A percentile compares a stretch with the other conserved stretches of the same genome.
phyloP scores from a whole-genome alignment of 2,888 invertebrate species.

The Malachius bipustulatus region DNA sequence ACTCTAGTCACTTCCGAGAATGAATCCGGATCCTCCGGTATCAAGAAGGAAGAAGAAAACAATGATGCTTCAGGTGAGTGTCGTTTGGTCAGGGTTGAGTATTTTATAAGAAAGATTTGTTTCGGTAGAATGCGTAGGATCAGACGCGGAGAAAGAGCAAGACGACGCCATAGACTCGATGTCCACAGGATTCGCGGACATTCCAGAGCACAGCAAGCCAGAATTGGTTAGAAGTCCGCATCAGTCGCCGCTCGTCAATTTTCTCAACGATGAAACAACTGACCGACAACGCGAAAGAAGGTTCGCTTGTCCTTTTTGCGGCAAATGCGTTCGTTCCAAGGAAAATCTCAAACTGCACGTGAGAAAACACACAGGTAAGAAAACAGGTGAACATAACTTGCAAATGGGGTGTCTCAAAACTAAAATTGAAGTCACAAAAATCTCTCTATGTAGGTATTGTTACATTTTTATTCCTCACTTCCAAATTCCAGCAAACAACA shows the following conservation, averaged over 20 bases:
- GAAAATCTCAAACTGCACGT: constrained; percentile 81
- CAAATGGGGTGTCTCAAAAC: too few relatives aligned
- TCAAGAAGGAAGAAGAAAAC: constrained; percentile 22
- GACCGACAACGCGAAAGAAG: constrained; percentile 59
- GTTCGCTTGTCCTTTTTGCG: constrained; percentile 81
- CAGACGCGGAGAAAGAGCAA: constrained; percentile 40
- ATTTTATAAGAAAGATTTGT: constrained; percentile 5
- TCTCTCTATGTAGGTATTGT: too few relatives aligned
- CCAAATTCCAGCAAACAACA: too few relatives aligned
- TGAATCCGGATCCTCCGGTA: constrained; percentile 26
- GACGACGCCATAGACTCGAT: constrained; percentile 65
- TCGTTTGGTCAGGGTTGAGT: too few relatives aligned
- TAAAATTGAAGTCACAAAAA: too few relatives aligned
- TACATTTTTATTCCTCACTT: too few relatives aligned
- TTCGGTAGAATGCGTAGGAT: constrained; percentile 28
- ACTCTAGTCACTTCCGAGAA: constrained; percentile 39
- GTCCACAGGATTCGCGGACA: constrained; percentile 36
- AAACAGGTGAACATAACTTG: too few relatives aligned
- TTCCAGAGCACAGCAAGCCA: constrained; percentile 22
- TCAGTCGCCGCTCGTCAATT: constrained; percentile 50
- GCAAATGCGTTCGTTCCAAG: constrained; percentile 79
- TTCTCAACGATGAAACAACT: constrained; percentile 50
- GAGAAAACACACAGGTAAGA: constrained; percentile 58
- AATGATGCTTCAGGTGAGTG: constrained; percentile 1
- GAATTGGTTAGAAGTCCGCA: constrained; percentile 29